A percentile compares a stretch with the other conserved stretches of the same genome.
These are phyloP conservation scores for Syngnathus scovelli DNA, from an alignment of 2,113 vertebrate genomes.

Conservation along the genomic window DNA sequence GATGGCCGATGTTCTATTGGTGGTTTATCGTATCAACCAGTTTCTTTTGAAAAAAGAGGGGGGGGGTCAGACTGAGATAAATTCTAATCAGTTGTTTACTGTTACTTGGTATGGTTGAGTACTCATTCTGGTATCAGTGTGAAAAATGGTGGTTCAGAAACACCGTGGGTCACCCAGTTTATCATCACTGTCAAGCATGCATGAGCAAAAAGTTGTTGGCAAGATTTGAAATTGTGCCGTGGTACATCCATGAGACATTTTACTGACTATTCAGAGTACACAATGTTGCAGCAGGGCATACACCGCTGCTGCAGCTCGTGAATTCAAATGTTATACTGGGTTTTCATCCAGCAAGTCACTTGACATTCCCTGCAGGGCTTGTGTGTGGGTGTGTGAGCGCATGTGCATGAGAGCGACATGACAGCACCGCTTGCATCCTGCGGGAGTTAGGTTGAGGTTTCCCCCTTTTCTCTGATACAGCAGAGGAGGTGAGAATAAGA, in stretches of 20 bases:
- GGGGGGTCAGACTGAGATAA: no score
- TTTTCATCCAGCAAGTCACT: conserved; percentile 6
- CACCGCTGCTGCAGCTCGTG: conserved; percentile 1
- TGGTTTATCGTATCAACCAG: no score
- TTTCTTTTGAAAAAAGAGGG: no score
- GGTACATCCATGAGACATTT: not conserved
- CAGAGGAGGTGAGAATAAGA: conserved; percentile 9
- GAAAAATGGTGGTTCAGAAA: not conserved
- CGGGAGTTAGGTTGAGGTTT: conserved; percentile 19
- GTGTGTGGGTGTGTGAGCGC: not conserved
- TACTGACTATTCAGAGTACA: conserved; percentile 7
- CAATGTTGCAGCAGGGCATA: conserved; percentile 1
- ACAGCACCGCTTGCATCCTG: conserved; percentile 12
- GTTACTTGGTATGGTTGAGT: no score
- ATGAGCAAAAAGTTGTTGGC: not conserved
- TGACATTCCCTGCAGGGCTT: not conserved
- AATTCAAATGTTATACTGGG: not conserved
- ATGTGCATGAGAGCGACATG: conserved; percentile 6
- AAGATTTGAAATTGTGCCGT: not conserved
- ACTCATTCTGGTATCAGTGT: no score
- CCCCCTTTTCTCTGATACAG: conserved; percentile 13
- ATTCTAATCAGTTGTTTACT: no score
- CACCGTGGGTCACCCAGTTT: not conserved
- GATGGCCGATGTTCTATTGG: no score
- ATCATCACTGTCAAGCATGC: not conserved